Evolutionary conservation across 2,797 vertebrate species (phyloP).

Genomic region (Sciurus carolinensis): DNA sequence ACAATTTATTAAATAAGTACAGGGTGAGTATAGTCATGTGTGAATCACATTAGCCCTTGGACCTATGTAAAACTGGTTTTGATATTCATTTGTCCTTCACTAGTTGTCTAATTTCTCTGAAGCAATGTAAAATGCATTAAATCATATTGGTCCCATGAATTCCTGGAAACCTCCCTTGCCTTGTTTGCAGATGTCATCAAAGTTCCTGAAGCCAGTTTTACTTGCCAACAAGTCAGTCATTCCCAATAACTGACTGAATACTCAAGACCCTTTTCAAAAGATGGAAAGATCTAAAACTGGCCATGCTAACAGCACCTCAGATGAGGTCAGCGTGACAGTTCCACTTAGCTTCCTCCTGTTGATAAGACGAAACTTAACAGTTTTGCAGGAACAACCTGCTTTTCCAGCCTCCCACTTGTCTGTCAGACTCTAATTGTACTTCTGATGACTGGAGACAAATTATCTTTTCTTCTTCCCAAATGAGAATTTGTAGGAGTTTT

Average conservation of each 20-base stretch:
- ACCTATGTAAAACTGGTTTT: neutral
- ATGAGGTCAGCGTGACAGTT: neutral
- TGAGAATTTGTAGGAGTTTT: constrained; percentile 60
- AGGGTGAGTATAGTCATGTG: neutral
- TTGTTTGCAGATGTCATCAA: neutral
- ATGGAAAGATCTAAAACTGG: constrained; percentile 37
- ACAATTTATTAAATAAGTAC: neutral
- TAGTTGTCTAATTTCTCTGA: neutral
- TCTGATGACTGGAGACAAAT: neutral
- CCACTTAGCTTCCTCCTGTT: neutral
- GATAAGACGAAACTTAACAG: neutral
- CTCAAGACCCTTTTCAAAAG: constrained; percentile 4
- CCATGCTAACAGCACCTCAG: neutral
- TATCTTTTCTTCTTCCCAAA: constrained; percentile 70
- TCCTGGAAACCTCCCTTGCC: constrained; percentile 26
- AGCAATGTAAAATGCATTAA: neutral
- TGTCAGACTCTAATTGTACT: constrained; percentile 47
- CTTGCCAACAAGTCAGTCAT: neutral
- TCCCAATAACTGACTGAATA: constrained; percentile 46
- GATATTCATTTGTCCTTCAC: neutral
- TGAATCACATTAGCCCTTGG: neutral
- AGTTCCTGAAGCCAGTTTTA: constrained; percentile 10
- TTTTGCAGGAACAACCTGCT: neutral
- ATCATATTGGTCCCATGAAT: neutral
- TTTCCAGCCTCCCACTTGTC: constrained; percentile 20